phyloP scores from a whole-genome alignment of 1,140 invertebrate species.

The Drosophila auraria region DNA sequence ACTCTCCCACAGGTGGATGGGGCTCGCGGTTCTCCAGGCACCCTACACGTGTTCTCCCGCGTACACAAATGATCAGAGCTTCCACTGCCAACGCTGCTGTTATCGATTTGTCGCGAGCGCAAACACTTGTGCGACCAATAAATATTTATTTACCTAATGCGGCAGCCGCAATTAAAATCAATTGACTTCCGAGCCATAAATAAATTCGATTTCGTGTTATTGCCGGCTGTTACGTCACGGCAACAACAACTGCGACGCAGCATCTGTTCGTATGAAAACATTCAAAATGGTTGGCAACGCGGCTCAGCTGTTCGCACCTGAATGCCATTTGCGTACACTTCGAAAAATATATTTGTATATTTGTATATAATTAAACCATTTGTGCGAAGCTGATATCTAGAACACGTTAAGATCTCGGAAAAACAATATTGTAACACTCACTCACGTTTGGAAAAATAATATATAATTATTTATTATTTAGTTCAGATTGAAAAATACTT shows the following conservation, averaged over 20 bases:
- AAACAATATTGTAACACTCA: too few species aligned
- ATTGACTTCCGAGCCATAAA: constrained; percentile 38
- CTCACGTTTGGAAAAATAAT: too few species aligned
- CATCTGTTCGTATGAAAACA: constrained; percentile 17
- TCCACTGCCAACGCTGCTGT: neutral
- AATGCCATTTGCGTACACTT: neutral
- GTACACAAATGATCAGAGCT: constrained; percentile 4
- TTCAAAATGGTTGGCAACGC: constrained; percentile 58
- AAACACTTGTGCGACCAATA: constrained; percentile 18
- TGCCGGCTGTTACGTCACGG: constrained; percentile 56
- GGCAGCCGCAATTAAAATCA: constrained; percentile 35
- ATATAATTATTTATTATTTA: too few species aligned
- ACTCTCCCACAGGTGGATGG: constrained; percentile 32
- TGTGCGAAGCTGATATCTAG: neutral
- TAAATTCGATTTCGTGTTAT: constrained; percentile 38
- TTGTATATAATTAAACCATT: neutral
- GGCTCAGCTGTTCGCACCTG: constrained; percentile 57
- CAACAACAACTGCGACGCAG: constrained; percentile 21
- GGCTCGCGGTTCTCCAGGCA: constrained; percentile 15
- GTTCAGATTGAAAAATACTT: too few species aligned
- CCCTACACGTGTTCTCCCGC: constrained; percentile 23
- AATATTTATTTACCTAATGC: constrained; percentile 16
- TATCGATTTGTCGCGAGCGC: constrained; percentile 40
- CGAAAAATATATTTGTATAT: neutral
- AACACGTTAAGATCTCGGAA: too few species aligned